A percentile compares a stretch with the other conserved stretches of the same genome.
phyloP scores from a whole-genome alignment of 2,797 vertebrate genomes.

The Hippoglossus hippoglossus region DNA sequence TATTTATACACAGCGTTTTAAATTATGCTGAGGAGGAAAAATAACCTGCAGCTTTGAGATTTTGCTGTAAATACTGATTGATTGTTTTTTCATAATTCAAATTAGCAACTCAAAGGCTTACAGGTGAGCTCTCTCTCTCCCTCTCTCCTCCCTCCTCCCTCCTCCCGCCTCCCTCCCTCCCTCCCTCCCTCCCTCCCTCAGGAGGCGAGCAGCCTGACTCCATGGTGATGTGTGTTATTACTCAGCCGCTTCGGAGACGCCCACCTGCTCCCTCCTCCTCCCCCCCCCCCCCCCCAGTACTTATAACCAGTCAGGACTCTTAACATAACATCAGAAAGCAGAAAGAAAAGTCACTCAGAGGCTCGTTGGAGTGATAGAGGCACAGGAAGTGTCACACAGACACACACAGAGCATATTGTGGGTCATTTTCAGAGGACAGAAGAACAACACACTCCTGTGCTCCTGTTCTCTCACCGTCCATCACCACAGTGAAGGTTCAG shows the following conservation, averaged over 20 bases:
- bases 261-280: slow-evolving; percentile 34
- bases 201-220: slow-evolving; percentile 37
- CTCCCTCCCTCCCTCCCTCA: slow-evolving; percentile 43
- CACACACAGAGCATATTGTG: not conserved
- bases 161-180: slow-evolving; percentile 34
- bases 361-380: slow-evolving; percentile 1
- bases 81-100: not conserved
- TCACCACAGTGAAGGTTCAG: slow-evolving; percentile 39
- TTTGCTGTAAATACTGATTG: too few relatives aligned
- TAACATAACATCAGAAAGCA: slow-evolving; percentile 34
- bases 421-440: slow-evolving; percentile 18
- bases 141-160: slow-evolving; percentile 10
- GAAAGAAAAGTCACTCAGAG: slow-evolving; percentile 5
- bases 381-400: slow-evolving; percentile 6
- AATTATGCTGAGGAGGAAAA: not conserved
- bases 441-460: slow-evolving; percentile 34
- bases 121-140: slow-evolving; percentile 22
- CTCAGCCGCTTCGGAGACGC: slow-evolving; percentile 61
- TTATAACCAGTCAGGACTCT: slow-evolving; percentile 43
- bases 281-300: slow-evolving; percentile 11
- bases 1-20: too few relatives aligned
- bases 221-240: slow-evolving; percentile 67
- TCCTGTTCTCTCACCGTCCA: slow-evolving; percentile 40
- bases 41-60: not conserved
- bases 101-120: not conserved